These are phyloP conservation scores for Coptodon bakossiorum DNA, from an alignment of 2,113 vertebrate genomes.

Conservation along the genomic window DNA sequence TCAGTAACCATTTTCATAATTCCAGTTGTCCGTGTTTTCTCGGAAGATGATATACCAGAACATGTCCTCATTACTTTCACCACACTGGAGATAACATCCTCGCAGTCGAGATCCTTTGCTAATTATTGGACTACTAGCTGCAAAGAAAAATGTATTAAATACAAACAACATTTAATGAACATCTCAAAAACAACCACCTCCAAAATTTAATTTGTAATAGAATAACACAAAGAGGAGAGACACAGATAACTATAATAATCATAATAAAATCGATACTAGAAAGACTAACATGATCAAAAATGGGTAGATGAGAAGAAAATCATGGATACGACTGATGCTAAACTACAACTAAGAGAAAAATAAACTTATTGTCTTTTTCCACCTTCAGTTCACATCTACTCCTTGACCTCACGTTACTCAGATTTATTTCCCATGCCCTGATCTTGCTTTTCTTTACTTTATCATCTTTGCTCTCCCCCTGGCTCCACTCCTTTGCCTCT, in stretches of 20 bases:
- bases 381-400: conserved; percentile 6
- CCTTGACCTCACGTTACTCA: conserved; percentile 8
- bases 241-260: background rate
- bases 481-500: background rate
- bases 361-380: background rate
- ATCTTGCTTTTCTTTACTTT: background rate
- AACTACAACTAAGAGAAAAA: background rate
- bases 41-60: background rate
- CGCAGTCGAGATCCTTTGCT: background rate
- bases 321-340: background rate
- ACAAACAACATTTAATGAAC: background rate
- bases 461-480: background rate
- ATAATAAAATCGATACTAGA: background rate
- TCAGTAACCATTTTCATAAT: background rate
- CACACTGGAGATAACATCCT: background rate
- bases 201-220: background rate
- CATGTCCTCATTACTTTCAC: background rate
- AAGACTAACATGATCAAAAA: background rate
- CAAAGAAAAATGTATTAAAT: background rate
- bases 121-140: background rate
- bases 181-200: background rate
- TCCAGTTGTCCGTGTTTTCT: background rate
- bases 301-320: background rate
- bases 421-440: background rate
- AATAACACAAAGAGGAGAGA: background rate